Evolutionary conservation across 2,888 invertebrate species (phyloP).

Genomic region (Boloria euphrosyne): DNA sequence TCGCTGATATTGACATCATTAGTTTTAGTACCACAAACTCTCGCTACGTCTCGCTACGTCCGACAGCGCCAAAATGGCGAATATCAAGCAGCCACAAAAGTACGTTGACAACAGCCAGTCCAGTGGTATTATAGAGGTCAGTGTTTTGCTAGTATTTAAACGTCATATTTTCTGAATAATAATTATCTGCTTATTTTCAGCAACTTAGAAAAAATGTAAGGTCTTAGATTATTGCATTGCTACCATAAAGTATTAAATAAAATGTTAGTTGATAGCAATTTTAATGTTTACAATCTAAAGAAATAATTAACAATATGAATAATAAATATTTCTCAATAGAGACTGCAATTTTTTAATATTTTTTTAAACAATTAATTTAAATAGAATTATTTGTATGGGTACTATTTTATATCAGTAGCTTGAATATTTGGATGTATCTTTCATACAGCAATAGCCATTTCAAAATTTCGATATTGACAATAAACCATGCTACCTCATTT

Average conservation of each 20-base stretch:
- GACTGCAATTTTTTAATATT: constrained; percentile 26
- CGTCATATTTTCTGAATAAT: not conserved
- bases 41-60: too few relatives aligned
- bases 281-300: constrained; percentile 26
- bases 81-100: too few relatives aligned
- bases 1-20: too few relatives aligned
- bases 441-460: not conserved
- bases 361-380: constrained; percentile 17
- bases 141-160: not conserved
- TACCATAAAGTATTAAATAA: constrained; percentile 39
- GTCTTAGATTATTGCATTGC: constrained; percentile 25
- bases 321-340: constrained; percentile 23
- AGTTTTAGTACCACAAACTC: too few relatives aligned
- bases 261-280: constrained; percentile 33
- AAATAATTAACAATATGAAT: not conserved
- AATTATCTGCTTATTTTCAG: not conserved
- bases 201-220: constrained; percentile 2
- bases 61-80: too few relatives aligned
- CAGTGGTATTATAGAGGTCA: too few relatives aligned
- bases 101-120: too few relatives aligned
- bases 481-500: constrained; percentile 19
- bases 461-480: constrained; percentile 5
- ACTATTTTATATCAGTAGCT: constrained; percentile 8
- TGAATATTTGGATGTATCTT: not conserved
- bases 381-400: constrained; percentile 19